phyloP scores from a whole-genome alignment of 2,888 invertebrate genomes.

The Spialia ferax region DNA sequence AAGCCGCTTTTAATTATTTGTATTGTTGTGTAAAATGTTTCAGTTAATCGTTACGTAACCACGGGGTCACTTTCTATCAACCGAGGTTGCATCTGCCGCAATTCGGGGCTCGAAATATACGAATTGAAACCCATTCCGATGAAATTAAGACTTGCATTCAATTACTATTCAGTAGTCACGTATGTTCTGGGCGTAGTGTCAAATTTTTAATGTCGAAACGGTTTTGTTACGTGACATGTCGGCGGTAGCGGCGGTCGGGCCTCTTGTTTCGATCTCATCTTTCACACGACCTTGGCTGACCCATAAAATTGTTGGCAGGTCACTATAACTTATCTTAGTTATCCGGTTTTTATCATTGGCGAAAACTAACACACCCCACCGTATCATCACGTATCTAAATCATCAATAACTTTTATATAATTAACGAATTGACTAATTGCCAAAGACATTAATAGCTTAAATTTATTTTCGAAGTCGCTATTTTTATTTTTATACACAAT shows the following conservation, averaged over 20 bases:
- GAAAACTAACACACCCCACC: neutral
- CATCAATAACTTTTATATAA: no score
- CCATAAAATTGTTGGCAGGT: slow-evolving; percentile 54
- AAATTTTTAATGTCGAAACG: slow-evolving; percentile 77
- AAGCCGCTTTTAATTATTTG: slow-evolving; percentile 69
- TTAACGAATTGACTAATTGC: neutral
- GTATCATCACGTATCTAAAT: no score
- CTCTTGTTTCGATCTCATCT: slow-evolving; percentile 71
- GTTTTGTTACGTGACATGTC: slow-evolving; percentile 71
- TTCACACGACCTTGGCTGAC: slow-evolving; percentile 67
- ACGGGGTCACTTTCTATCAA: slow-evolving; percentile 57
- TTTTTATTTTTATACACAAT: neutral
- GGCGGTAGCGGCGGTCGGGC: slow-evolving; percentile 57
- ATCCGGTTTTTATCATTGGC: neutral
- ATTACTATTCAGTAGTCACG: slow-evolving; percentile 54
- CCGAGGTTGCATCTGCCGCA: slow-evolving; percentile 68
- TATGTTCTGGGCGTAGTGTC: slow-evolving; percentile 67
- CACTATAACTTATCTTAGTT: slow-evolving; percentile 21
- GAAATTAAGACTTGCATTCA: slow-evolving; percentile 56
- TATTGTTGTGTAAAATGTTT: slow-evolving; percentile 74
- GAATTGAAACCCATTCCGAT: slow-evolving; percentile 58
- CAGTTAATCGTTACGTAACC: slow-evolving; percentile 55
- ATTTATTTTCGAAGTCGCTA: neutral
- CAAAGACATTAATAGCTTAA: neutral
- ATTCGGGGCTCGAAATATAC: slow-evolving; percentile 49